Evolutionary conservation across 2,888 invertebrate species (phyloP).

Genomic region (Nineta flava): DNA sequence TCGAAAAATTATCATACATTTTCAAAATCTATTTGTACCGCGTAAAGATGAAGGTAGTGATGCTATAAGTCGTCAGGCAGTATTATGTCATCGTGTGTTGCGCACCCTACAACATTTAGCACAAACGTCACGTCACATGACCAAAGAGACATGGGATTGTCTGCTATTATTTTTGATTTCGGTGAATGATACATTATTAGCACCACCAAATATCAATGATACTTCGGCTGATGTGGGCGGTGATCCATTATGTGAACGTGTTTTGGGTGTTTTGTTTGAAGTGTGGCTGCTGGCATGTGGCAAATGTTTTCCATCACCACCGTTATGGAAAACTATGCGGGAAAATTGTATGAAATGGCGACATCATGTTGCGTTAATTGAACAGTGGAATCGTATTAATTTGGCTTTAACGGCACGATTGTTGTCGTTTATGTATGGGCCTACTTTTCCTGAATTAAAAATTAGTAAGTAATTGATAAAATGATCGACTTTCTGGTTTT

Average conservation of each 20-base stretch:
- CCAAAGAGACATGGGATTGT: constrained; percentile 82
- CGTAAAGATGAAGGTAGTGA: constrained; percentile 84
- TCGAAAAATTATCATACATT: constrained; percentile 76
- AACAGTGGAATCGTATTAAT: constrained; percentile 91
- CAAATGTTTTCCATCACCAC: constrained; percentile 83
- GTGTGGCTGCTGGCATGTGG: constrained; percentile 59
- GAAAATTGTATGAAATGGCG: constrained; percentile 90
- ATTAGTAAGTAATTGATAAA: constrained; percentile 38
- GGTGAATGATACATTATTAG: constrained; percentile 79
- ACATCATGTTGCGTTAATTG: constrained; percentile 80
- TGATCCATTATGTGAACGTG: constrained; percentile 86
- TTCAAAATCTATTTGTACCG: constrained; percentile 89
- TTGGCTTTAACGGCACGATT: constrained; percentile 73
- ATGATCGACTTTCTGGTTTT: neutral
- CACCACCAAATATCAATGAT: constrained; percentile 86
- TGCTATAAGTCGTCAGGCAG: constrained; percentile 82
- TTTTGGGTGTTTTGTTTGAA: constrained; percentile 85
- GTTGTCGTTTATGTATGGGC: constrained; percentile 77
- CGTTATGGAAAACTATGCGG: constrained; percentile 86
- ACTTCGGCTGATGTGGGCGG: constrained; percentile 50
- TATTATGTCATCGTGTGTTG: constrained; percentile 80
- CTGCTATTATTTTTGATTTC: constrained; percentile 73
- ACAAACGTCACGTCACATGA: constrained; percentile 56
- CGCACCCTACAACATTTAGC: constrained; percentile 70
- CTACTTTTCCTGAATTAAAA: constrained; percentile 63